These are phyloP conservation scores for Archaeoteleia sp. DNA, from an alignment of 2,888 invertebrate species.

Conservation along the genomic window DNA sequence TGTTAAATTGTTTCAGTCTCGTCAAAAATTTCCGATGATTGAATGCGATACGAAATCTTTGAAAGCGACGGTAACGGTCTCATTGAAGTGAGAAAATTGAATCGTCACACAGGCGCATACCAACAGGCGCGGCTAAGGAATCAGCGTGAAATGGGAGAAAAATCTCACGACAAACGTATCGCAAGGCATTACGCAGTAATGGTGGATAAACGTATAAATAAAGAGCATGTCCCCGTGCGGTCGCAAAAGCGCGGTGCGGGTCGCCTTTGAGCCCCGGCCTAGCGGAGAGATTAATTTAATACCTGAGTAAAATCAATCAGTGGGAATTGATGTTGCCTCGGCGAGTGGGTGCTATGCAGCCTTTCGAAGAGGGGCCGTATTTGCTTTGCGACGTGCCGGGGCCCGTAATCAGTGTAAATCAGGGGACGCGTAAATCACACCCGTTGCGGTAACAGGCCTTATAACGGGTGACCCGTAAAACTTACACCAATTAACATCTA, in stretches of 20 bases:
- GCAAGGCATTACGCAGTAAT: slow-evolving; percentile 30
- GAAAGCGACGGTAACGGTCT: slow-evolving; percentile 5
- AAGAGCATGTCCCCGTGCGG: slow-evolving; percentile 20
- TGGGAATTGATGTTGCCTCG: slow-evolving; percentile 66
- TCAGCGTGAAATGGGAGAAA: slow-evolving; percentile 20
- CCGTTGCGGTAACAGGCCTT: slow-evolving; percentile 67
- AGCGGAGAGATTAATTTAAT: slow-evolving; percentile 65
- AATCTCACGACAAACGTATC: slow-evolving; percentile 6
- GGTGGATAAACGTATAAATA: slow-evolving; percentile 35
- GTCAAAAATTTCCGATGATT: too few relatives aligned
- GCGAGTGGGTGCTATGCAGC: slow-evolving; percentile 59
- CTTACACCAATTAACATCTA: slow-evolving; percentile 22
- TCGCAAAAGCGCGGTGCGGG: slow-evolving; percentile 11
- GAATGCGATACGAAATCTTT: not conserved
- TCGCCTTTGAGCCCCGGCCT: slow-evolving; percentile 27
- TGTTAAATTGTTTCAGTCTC: too few relatives aligned
- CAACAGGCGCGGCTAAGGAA: not conserved
- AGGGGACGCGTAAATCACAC: slow-evolving; percentile 74
- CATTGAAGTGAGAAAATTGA: slow-evolving; percentile 22
- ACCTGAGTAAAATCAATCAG: slow-evolving; percentile 72
- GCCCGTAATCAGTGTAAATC: slow-evolving; percentile 75
- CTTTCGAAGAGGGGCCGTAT: slow-evolving; percentile 61
- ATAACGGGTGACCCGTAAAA: slow-evolving; percentile 64
- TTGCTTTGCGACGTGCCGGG: slow-evolving; percentile 71
- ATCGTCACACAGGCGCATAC: slow-evolving; percentile 14